These are phyloP conservation scores for Dione vanillae DNA, from an alignment of 2,888 invertebrate genomes.

Conservation along the genomic window DNA sequence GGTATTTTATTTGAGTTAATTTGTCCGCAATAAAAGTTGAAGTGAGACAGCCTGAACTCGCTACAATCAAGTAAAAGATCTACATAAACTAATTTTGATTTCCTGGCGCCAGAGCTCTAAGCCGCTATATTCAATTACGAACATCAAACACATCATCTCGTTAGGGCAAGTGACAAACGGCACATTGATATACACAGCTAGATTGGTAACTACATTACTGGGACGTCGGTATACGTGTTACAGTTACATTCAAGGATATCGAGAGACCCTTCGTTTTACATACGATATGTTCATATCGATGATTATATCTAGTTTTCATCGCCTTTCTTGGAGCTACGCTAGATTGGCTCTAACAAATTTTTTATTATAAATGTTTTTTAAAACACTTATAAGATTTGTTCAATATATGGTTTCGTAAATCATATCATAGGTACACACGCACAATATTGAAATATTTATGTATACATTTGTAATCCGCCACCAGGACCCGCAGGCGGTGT, in stretches of 20 bases:
- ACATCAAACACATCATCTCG: constrained; percentile 33
- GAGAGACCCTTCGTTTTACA: not conserved
- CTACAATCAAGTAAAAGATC: no score
- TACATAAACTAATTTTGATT: constrained; percentile 38
- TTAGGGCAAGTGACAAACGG: constrained; percentile 30
- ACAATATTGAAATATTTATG: not conserved
- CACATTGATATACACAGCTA: constrained; percentile 17
- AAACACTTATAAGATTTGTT: not conserved
- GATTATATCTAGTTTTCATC: no score
- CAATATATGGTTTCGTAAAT: no score
- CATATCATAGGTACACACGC: no score
- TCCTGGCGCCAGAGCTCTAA: constrained; percentile 36
- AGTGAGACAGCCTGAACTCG: no score
- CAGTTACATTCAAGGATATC: constrained; percentile 1
- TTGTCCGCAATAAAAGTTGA: no score
- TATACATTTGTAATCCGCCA: not conserved
- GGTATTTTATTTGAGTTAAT: no score
- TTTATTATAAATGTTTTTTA: not conserved
- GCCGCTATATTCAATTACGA: constrained; percentile 32
- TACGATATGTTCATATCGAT: constrained; percentile 1
- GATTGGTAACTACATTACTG: constrained; percentile 7
- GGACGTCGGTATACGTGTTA: constrained; percentile 8
- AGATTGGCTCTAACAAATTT: not conserved
- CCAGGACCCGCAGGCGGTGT: constrained; percentile 83
- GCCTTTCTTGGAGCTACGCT: not conserved